Evolutionary conservation across 2,888 invertebrate species (phyloP).

Genomic region (Caenorhabditis sinica): DNA sequence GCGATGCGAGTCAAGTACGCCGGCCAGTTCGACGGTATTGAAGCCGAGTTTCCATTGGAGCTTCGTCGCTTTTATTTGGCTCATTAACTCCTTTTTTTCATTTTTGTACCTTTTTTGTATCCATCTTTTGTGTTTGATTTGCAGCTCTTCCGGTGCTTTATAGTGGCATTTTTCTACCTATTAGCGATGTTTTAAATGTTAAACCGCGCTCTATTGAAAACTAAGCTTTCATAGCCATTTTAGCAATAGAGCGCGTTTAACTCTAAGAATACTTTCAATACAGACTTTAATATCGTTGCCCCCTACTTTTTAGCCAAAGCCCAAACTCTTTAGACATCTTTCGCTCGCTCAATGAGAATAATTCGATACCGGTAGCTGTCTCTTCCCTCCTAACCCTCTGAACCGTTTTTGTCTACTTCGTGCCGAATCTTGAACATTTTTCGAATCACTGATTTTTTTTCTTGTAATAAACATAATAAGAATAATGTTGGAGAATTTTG

Average conservation of each 20-base stretch:
- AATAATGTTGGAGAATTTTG: too few relatives aligned
- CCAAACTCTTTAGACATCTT: background rate
- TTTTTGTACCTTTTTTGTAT: slow-evolving; percentile 1
- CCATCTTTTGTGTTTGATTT: background rate
- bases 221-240: too few relatives aligned
- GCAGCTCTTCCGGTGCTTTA: background rate
- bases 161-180: slow-evolving; percentile 5
- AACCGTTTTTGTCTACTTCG: background rate
- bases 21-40: slow-evolving; percentile 13
- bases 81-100: slow-evolving; percentile 17
- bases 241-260: too few relatives aligned
- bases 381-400: background rate
- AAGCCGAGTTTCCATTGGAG: slow-evolving; percentile 26
- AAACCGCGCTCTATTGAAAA: too few relatives aligned
- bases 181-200: background rate
- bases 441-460: too few relatives aligned
- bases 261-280: too few relatives aligned
- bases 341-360: slow-evolving; percentile 29
- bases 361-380: slow-evolving; percentile 25
- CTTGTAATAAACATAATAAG: too few relatives aligned
- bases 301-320: background rate
- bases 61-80: slow-evolving; percentile 33
- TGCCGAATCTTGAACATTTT: too few relatives aligned
- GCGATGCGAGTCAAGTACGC: slow-evolving; percentile 56
- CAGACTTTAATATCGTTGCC: background rate